Conservation (phyloP, 2,113 vertebrate genomes). For the Malurus melanocephalus region DNA sequence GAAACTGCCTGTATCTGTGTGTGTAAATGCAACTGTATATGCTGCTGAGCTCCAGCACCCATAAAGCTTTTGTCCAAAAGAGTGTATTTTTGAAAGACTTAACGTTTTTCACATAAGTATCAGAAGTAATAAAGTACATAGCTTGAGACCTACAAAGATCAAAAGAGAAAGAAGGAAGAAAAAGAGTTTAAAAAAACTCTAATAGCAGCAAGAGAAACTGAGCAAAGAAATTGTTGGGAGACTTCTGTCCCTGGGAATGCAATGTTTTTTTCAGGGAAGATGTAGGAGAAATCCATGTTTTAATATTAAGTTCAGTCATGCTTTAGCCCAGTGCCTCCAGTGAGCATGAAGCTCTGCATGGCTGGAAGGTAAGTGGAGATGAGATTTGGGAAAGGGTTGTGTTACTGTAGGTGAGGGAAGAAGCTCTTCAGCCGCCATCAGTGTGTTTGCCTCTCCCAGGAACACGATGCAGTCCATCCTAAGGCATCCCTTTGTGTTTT, state of each 20-base stretch:
- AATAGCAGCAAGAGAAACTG: background rate
- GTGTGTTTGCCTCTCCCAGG: background rate
- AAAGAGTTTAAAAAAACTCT: background rate
- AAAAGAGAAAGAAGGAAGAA: background rate
- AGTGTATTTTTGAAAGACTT: background rate
- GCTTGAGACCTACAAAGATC: background rate
- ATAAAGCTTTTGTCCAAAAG: background rate
- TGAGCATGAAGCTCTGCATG: background rate
- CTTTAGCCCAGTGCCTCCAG: background rate
- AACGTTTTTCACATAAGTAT: background rate
- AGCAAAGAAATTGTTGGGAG: background rate
- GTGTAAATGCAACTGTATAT: background rate
- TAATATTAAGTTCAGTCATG: background rate
- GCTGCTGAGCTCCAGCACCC: background rate
- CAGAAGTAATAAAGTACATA: background rate
- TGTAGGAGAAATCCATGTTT: slow-evolving; percentile 1
- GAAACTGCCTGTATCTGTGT: background rate
- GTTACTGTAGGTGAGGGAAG: background rate
- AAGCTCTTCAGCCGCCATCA: fast-evolving
- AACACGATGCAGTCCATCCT: background rate
- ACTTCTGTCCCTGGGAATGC: background rate
- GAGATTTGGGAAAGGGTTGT: background rate
- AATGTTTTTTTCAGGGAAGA: background rate
- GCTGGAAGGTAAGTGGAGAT: background rate
- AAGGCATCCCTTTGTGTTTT: background rate